Evolutionary conservation across 2,888 invertebrate species (phyloP).

Genomic region (Harmothoe impar): DNA sequence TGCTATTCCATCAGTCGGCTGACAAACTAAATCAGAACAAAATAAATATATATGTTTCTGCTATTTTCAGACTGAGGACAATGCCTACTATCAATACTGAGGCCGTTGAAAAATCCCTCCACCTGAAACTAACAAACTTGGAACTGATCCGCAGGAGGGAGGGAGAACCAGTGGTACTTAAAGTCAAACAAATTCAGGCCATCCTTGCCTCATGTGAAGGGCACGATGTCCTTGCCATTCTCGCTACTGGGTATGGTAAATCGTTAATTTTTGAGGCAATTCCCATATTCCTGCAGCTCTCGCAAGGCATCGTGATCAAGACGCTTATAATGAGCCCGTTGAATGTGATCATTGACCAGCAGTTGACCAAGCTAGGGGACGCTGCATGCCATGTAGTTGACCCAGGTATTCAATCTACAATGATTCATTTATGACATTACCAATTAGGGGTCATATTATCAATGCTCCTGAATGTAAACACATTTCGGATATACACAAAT

Average conservation of each 20-base stretch:
- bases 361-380: not conserved
- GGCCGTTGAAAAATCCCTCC: not conserved
- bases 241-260: slow-evolving; percentile 56
- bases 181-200: not conserved
- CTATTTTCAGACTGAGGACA: no score
- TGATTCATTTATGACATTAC: no score
- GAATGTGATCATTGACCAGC: slow-evolving; percentile 49
- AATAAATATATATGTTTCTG: no score
- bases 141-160: not conserved
- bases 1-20: no score
- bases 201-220: not conserved
- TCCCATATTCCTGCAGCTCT: not conserved
- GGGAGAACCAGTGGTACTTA: not conserved
- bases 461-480: no score
- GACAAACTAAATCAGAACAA: no score
- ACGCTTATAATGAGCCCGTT: slow-evolving; percentile 13
- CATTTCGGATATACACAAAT: no score
- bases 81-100: no score
- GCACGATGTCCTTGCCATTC: slow-evolving; percentile 22
- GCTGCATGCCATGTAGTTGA: not conserved
- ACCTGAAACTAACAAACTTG: not conserved
- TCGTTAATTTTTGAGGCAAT: slow-evolving; percentile 41
- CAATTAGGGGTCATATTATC: no score
- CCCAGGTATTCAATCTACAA: no score
- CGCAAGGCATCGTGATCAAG: not conserved